Conservation (phyloP, 2,113 vertebrate genomes). For the Podarcis muralis region DNA sequence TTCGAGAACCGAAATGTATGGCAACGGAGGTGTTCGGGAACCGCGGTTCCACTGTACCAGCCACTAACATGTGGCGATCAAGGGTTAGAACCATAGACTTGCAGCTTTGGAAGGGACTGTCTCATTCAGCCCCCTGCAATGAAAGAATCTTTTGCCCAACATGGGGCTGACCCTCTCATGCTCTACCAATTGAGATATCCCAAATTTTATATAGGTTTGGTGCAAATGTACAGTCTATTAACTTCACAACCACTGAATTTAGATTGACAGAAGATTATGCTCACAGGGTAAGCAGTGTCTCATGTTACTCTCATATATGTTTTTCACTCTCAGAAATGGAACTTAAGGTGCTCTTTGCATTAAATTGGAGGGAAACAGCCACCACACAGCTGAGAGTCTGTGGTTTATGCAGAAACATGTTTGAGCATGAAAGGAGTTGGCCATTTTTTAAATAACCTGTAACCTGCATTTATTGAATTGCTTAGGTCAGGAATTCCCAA, state of each 20-base stretch:
- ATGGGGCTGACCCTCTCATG: no score
- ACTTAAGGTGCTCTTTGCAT: neutral
- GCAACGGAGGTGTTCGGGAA: no score
- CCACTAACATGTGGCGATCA: neutral
- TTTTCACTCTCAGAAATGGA: neutral
- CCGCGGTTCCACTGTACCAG: no score
- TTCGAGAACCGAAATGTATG: no score
- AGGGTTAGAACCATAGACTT: neutral
- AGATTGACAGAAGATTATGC: constrained; percentile 77
- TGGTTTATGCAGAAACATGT: neutral
- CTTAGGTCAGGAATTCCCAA: neutral
- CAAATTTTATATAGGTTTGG: constrained; percentile 84
- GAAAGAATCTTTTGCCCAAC: no score
- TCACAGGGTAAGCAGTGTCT: constrained; percentile 68
- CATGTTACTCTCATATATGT: no score
- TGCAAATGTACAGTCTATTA: constrained; percentile 83
- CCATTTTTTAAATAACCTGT: neutral
- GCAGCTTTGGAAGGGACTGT: no score
- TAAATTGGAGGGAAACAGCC: neutral
- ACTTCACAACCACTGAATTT: constrained; percentile 91
- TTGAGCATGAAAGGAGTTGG: neutral
- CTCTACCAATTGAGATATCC: no score
- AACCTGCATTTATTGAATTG: neutral
- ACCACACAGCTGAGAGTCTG: neutral
- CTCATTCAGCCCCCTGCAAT: no score